Base-by-base conservation (phyloP, 2,113 vertebrate genomes). In the Rhynchomys soricoides region DNA sequence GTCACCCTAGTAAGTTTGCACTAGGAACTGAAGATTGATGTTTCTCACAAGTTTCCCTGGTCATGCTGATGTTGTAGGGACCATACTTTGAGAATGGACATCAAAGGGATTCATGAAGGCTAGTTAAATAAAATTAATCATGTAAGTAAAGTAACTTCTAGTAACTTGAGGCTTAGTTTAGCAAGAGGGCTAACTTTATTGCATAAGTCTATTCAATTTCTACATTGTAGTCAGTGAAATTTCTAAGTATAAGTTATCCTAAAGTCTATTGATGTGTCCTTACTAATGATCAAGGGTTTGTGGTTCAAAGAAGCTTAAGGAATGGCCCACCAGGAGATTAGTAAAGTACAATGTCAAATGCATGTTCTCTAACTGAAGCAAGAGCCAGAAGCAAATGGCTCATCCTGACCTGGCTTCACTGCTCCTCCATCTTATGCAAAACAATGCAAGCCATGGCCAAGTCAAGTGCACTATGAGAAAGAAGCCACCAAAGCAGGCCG, bases 401-500 rank as follows among this genome's bases (percentile, higher is more conserved):
- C 48, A 37, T 50, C 15, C 21, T 64, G 22, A 70, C 29, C 68
- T 96, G 73, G 75, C n/a, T 37, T 89, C 31, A 1, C 2, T 17
- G 8, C 37, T 50, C 34, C 26, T 15, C 21, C 48, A 37, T 78
- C 57, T 62, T 48, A 10, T 50, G 52, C 77, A 92, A 93, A 96
- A n/a, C 93, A 92, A 82, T 13, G 15, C 59, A 66, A 70, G 68
- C 0, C 48, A 48, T n/a, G 34, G 77, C 82, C 89, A 89, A 86
- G 77, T 83, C 50, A 91, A 85, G 93, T 90, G 71, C 64, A n/a
- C 70, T 70, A 22, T 16, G 37, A 45, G 62, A 66, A 95, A 88
- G 74, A 93, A 91, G 50, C 83, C 93, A 97, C 83, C 45, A 78
- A 87, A 89, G 50, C 19, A 78, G 88, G 19, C 77, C 86, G 71